A percentile compares a stretch with the other conserved stretches of the same genome.
Conservation (phyloP, 2,888 invertebrate species). For the Lysandra coridon region DNA sequence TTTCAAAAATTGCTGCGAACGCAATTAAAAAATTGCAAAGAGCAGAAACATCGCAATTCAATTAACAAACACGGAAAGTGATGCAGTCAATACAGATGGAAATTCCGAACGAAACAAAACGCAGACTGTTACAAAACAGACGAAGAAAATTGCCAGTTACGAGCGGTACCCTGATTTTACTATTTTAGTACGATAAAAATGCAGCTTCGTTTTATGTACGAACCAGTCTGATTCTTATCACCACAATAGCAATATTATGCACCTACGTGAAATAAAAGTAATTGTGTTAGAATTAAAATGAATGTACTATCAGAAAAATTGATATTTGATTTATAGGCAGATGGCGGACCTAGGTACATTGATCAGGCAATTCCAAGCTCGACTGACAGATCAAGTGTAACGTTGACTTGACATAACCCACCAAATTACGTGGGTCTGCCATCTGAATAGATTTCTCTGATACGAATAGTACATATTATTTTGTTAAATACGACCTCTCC, state of each 20-base stretch:
- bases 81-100: constrained; percentile 8
- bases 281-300: no score
- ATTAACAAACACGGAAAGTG: background rate
- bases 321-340: no score
- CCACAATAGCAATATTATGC: no score
- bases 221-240: background rate
- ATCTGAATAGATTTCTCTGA: no score
- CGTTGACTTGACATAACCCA: no score
- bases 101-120: background rate
- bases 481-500: no score
- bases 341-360: no score
- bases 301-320: no score
- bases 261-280: background rate
- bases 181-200: background rate
- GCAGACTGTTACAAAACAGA: background rate
- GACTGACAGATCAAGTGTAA: no score
- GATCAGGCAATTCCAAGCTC: no score
- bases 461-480: no score
- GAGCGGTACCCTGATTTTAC: background rate
- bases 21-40: background rate
- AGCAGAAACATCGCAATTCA: constrained; percentile 4
- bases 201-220: background rate
- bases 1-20: background rate
- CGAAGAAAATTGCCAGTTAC: constrained; percentile 17
- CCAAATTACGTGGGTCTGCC: no score